These are phyloP conservation scores for Amblyopsis rosae DNA, from an alignment of 2,113 vertebrate genomes.

Conservation along the genomic window DNA sequence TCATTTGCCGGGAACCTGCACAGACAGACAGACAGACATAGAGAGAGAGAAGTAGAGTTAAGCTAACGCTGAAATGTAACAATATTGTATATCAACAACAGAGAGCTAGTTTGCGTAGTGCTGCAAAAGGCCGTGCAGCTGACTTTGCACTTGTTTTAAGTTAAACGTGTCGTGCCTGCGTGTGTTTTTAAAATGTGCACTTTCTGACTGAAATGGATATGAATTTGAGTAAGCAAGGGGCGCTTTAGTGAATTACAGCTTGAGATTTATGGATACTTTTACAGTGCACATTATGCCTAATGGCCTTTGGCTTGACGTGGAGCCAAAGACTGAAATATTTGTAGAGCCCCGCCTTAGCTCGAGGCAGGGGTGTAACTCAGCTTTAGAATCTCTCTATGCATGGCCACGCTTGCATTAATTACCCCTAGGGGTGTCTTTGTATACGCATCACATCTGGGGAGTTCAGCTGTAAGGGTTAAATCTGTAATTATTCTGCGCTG, in stretches of 20 bases:
- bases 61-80: constrained; percentile 18
- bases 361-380: constrained; percentile 56
- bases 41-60: background rate
- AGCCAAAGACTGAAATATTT: constrained; percentile 61
- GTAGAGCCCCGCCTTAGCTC: constrained; percentile 73
- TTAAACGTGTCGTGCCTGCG: constrained; percentile 5
- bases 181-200: constrained; percentile 16
- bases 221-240: constrained; percentile 22
- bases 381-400: constrained; percentile 17
- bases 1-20: constrained; percentile 34
- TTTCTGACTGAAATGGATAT: constrained; percentile 6
- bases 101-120: constrained; percentile 42
- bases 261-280: constrained; percentile 15
- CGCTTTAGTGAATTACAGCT: background rate
- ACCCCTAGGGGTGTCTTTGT: constrained; percentile 25
- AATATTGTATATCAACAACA: constrained; percentile 45
- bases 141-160: constrained; percentile 58
- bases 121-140: constrained; percentile 48
- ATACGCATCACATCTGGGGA: constrained; percentile 35
- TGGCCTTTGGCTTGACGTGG: constrained; percentile 7
- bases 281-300: constrained; percentile 9
- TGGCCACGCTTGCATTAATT: constrained; percentile 18
- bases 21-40: constrained; percentile 3
- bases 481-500: background rate
- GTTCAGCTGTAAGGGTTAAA: background rate